phyloP scores from a whole-genome alignment of 2,888 invertebrate genomes.

The Dermolepida albohirtum region DNA sequence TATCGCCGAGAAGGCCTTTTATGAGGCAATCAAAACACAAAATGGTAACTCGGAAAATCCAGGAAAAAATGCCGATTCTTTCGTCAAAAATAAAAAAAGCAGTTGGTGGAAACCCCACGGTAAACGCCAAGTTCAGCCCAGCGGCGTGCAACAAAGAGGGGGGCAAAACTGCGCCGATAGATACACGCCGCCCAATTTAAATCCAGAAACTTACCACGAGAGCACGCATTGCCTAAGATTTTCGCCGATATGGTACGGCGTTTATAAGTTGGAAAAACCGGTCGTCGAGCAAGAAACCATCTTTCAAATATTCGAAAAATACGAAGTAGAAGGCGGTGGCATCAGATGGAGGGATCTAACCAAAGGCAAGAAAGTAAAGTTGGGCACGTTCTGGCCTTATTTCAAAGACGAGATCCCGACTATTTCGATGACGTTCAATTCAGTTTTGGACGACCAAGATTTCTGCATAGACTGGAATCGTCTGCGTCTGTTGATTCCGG shows the following conservation, averaged over 20 bases:
- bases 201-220: conserved; percentile 64
- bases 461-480: conserved; percentile 59
- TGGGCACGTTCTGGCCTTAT: conserved; percentile 54
- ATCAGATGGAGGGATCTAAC: conserved; percentile 72
- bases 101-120: conserved; percentile 8
- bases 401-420: conserved; percentile 54
- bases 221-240: conserved; percentile 69
- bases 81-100: conserved; percentile 39
- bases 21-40: neutral
- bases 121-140: conserved; percentile 44
- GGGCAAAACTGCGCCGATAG: conserved; percentile 66
- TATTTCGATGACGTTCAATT: conserved; percentile 56
- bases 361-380: conserved; percentile 66
- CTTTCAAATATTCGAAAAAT: conserved; percentile 67
- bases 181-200: conserved; percentile 59
- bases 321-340: conserved; percentile 66
- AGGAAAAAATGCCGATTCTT: conserved; percentile 33
- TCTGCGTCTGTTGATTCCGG: conserved; percentile 62
- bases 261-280: conserved; percentile 69
- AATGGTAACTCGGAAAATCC: conserved; percentile 35
- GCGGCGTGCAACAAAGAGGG: conserved; percentile 63
- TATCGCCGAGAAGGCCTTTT: neutral
- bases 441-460: conserved; percentile 41
- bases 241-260: conserved; percentile 67
- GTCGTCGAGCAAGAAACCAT: conserved; percentile 67